Percentiles rank a stretch among this genome's conserved stretches.
Conservation (phyloP, 2,113 vertebrate genomes). For the Columba janthina region DNA sequence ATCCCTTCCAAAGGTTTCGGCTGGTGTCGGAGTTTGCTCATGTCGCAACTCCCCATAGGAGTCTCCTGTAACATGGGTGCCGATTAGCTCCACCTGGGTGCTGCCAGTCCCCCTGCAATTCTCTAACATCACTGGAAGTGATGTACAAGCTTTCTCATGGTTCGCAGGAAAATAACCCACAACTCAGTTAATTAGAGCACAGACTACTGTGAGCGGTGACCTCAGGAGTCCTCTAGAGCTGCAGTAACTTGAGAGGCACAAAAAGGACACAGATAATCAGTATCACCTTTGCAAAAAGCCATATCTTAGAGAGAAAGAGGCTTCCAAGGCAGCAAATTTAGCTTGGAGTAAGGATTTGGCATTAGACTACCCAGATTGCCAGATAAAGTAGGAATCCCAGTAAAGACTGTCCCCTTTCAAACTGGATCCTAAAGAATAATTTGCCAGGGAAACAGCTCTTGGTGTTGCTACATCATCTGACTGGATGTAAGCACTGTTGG, state of each 20-base stretch:
- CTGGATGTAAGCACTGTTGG: neutral
- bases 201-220: neutral
- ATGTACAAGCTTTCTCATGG: neutral
- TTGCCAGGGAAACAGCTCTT: neutral
- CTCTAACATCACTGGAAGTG: neutral
- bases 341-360: neutral
- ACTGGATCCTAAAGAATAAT: neutral
- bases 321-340: neutral
- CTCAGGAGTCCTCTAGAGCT: neutral
- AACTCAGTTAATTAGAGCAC: neutral
- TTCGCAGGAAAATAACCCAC: neutral
- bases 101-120: neutral
- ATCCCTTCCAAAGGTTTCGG: neutral
- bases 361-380: neutral
- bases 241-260: neutral
- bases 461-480: neutral
- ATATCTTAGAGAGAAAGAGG: neutral
- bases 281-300: neutral
- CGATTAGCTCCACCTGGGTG: neutral
- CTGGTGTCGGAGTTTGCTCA: neutral
- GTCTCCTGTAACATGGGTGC: neutral
- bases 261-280: neutral
- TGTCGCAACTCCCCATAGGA: accelerated
- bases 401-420: neutral
- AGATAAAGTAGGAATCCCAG: neutral